Evolutionary conservation across 1,140 invertebrate species (phyloP).

Genomic region (Drosophila gunungcola): DNA sequence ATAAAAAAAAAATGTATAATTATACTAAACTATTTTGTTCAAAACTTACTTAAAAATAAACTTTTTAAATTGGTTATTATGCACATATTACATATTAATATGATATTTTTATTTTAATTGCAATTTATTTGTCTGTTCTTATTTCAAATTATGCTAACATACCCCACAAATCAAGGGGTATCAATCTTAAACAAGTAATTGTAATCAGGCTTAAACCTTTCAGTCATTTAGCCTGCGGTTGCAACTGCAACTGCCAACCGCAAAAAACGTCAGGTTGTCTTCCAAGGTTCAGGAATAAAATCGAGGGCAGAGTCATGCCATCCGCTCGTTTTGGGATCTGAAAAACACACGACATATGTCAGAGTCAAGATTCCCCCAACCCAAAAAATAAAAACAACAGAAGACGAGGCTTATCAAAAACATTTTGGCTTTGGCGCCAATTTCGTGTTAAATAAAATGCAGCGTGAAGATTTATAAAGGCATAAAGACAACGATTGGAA

Average conservation of each 20-base stretch:
- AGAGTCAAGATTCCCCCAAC: constrained; percentile 17
- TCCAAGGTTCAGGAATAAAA: constrained; percentile 31
- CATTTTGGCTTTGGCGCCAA: constrained; percentile 77
- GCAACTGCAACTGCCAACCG: constrained; percentile 43
- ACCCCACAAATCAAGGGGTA: not conserved
- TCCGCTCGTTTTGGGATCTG: constrained; percentile 42
- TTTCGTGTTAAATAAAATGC: constrained; percentile 59
- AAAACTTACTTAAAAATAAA: too few relatives aligned
- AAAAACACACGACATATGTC: constrained; percentile 62
- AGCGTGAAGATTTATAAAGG: constrained; percentile 49
- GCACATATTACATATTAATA: not conserved
- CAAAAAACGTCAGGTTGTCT: constrained; percentile 53
- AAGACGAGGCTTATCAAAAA: constrained; percentile 66
- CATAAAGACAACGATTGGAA: constrained; percentile 47
- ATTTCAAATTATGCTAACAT: not conserved
- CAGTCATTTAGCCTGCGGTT: constrained; percentile 52
- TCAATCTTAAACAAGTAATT: constrained; percentile 43
- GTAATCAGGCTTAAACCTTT: constrained; percentile 57
- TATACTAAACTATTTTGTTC: too few relatives aligned
- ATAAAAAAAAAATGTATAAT: not conserved
- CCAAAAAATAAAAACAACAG: not conserved
- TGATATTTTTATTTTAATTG: not conserved
- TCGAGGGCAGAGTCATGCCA: constrained; percentile 54
- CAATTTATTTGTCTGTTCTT: not conserved
- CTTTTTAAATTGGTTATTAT: too few relatives aligned